Base-by-base conservation (phyloP, 2,113 vertebrate genomes). In the Siniperca chuatsi region DNA sequence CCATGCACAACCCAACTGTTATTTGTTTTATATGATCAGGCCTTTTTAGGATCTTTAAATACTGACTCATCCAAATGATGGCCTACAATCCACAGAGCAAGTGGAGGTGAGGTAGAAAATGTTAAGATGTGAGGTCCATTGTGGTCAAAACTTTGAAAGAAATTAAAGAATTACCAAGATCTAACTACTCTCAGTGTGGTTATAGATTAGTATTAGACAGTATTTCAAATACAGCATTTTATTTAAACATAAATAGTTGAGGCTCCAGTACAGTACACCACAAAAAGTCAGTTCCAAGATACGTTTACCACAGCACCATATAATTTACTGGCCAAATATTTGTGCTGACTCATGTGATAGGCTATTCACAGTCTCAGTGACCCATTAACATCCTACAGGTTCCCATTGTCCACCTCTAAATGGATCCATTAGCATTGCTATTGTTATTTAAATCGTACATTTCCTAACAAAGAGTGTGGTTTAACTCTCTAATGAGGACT, bases 381-480 rank as follows among this genome's bases (percentile, higher is more conserved):
- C 91, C 95, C 91, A 95, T 95, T 96, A 95, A 93, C 93, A 94
- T 92, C 93, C 92, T 88, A 81, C 89, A 86, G 89, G 89, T 93
- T 90, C 42, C 78, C 85, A 93, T 97, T 97, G 93, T 96, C 76
- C 84, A 29, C 37, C 62, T 82, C 89, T 90, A 88, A 79, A 90
- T 93, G 81, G 87, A 88, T 46, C 73, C 90, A 97, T 95, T 96
- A 95, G 95, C 94, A 95, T 96, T 89, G 88, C 35, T 18, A 85
- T 97, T 97, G 94, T 96, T 78, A 94, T 93, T 95, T 88, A 96
- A 97, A 97, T 88, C 9, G 42, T 74, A 79, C 88, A 81, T 95
- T 96, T 97, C 94, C 94, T 94, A 48, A 90, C 84, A 94, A 89
- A 93, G 91, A 92, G 89, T 84, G 90, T 88, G 86, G 94, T 94